phyloP scores from a whole-genome alignment of 1,140 invertebrate genomes.

The Lucilia cuprina region DNA sequence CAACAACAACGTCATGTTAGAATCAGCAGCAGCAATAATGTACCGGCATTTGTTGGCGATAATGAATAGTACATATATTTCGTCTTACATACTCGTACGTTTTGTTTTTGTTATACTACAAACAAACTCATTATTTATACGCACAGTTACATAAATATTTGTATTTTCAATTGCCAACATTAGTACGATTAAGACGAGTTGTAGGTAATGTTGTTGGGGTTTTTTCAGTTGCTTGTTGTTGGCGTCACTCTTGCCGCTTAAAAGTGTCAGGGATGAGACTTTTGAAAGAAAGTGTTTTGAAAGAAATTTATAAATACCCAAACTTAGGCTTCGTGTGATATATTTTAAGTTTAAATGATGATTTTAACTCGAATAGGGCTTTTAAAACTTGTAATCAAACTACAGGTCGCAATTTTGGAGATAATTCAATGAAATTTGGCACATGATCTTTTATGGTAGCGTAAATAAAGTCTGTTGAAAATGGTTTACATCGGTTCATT shows the following conservation, averaged over 20 bases:
- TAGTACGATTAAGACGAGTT: neutral
- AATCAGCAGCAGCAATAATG: neutral
- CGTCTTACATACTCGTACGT: neutral
- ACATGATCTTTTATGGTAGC: no score
- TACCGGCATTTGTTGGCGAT: constrained; percentile 5
- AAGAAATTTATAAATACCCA: no score
- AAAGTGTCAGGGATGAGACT: neutral
- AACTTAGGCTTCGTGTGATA: no score
- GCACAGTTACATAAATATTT: constrained; percentile 17
- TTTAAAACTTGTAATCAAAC: no score
- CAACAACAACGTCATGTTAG: neutral
- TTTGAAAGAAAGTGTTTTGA: neutral
- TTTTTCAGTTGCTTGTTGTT: neutral
- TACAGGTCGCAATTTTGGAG: no score
- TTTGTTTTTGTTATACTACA: neutral
- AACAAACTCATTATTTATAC: constrained; percentile 1
- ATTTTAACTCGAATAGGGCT: no score
- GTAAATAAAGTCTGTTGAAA: no score
- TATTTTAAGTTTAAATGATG: no score
- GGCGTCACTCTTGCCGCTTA: neutral
- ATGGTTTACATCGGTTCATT: no score
- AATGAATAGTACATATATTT: neutral
- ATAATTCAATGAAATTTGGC: no score
- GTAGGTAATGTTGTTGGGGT: neutral
- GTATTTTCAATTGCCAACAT: neutral